Evolutionary conservation across 1,140 invertebrate species (phyloP).

Genomic region (Mycetomoellerius zeteki): DNA sequence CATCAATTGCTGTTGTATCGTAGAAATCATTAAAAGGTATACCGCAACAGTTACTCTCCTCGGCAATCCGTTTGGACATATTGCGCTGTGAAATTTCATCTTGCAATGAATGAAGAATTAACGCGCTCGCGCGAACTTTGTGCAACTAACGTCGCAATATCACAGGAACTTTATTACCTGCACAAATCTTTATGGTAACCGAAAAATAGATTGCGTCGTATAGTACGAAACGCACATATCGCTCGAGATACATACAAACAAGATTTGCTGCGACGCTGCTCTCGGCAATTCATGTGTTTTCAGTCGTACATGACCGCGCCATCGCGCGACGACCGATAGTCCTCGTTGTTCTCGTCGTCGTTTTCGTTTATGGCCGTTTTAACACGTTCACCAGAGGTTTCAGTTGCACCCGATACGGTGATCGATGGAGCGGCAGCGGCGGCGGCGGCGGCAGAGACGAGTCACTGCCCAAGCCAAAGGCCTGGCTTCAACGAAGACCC

Average conservation of each 20-base stretch:
- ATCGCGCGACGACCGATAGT: not conserved
- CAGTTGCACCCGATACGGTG: slow-evolving; percentile 52
- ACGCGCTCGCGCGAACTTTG: not conserved
- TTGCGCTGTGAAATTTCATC: not conserved
- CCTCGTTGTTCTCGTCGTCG: not conserved
- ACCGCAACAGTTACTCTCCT: too few species aligned
- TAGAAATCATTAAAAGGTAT: slow-evolving; percentile 5
- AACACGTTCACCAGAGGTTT: slow-evolving; percentile 10
- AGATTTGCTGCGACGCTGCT: slow-evolving; percentile 29
- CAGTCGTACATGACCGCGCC: not conserved
- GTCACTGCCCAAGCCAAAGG: not conserved
- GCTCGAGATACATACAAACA: slow-evolving; percentile 39
- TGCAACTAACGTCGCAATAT: slow-evolving; percentile 2
- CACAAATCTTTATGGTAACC: slow-evolving; percentile 35
- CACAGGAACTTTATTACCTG: slow-evolving; percentile 36
- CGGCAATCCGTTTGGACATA: not conserved
- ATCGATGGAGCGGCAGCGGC: slow-evolving; percentile 44
- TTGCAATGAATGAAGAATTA: not conserved
- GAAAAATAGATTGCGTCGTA: slow-evolving; percentile 36
- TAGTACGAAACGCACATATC: not conserved
- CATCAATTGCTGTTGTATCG: not conserved
- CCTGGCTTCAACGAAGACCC: slow-evolving; percentile 11
- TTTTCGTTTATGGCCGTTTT: slow-evolving; percentile 51
- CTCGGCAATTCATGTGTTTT: slow-evolving; percentile 29
- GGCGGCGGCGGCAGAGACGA: slow-evolving; percentile 19